Evolutionary conservation across 1,140 invertebrate species (phyloP).

Genomic region (Scylla paramamosain): DNA sequence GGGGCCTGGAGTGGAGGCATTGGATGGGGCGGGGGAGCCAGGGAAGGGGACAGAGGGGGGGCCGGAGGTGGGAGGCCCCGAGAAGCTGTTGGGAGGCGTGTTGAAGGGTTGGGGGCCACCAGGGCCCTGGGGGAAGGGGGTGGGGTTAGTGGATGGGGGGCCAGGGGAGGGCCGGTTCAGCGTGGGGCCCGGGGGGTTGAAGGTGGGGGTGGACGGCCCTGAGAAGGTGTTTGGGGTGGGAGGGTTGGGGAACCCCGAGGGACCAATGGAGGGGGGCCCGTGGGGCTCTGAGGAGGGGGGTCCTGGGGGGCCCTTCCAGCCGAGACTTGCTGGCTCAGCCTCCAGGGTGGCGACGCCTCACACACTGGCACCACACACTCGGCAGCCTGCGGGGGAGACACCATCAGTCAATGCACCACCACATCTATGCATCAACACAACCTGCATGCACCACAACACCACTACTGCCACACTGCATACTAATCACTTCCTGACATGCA

Average conservation of each 20-base stretch:
- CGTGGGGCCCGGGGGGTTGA: slow-evolving; percentile 73
- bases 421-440: background rate
- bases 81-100: slow-evolving; percentile 77
- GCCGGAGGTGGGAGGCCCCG: slow-evolving; percentile 77
- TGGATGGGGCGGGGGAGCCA: slow-evolving; percentile 77
- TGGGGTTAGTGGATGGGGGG: slow-evolving; percentile 64
- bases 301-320: slow-evolving; percentile 77
- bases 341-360: slow-evolving; percentile 77
- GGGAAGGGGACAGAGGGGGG: slow-evolving; percentile 77
- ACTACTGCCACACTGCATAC: background rate
- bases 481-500: too few species aligned
- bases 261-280: slow-evolving; percentile 76
- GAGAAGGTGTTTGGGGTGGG: slow-evolving; percentile 75
- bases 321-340: slow-evolving; percentile 77
- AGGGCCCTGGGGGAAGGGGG: slow-evolving; percentile 71
- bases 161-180: slow-evolving; percentile 75
- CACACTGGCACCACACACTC: slow-evolving; percentile 75
- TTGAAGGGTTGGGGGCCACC: slow-evolving; percentile 77
- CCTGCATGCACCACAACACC: background rate
- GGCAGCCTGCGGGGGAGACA: slow-evolving; percentile 60
- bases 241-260: slow-evolving; percentile 76
- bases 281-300: slow-evolving; percentile 76
- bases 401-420: background rate
- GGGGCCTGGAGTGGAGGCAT: slow-evolving; percentile 78
- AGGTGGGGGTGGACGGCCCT: slow-evolving; percentile 75